phyloP scores from a whole-genome alignment of 2,888 invertebrate species.

The Cephus pulcher region DNA sequence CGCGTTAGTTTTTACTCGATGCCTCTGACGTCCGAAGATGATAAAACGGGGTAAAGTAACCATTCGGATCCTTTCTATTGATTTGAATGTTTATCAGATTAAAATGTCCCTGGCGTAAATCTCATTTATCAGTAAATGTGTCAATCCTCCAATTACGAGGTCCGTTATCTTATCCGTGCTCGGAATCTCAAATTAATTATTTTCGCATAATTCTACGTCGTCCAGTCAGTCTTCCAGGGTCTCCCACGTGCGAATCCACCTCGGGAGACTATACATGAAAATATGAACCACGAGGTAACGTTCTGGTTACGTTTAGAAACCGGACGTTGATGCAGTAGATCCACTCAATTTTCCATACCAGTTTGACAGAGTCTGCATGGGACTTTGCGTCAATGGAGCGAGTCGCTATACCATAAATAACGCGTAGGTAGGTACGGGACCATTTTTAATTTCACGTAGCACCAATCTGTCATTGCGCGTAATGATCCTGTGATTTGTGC shows the following conservation, averaged over 20 bases:
- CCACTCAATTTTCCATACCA: neutral
- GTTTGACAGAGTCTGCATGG: neutral
- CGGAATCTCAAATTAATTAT: neutral
- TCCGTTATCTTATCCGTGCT: neutral
- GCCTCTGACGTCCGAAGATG: neutral
- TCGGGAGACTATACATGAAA: neutral
- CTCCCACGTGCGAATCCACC: neutral
- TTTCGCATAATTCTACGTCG: neutral
- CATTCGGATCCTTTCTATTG: neutral
- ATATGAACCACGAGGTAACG: neutral
- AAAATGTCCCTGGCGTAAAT: neutral
- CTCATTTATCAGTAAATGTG: no score
- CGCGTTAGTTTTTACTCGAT: neutral
- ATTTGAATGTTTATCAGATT: neutral
- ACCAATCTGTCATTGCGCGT: neutral
- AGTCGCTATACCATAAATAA: neutral
- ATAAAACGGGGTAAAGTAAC: neutral
- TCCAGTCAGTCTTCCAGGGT: neutral
- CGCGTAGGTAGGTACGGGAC: neutral
- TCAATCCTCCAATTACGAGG: neutral
- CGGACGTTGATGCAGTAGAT: neutral
- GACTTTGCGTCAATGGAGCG: neutral
- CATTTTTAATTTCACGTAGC: slow-evolving; percentile 1
- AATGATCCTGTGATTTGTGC: neutral
- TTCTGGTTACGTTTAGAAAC: neutral